Base-by-base conservation (phyloP, 1,140 invertebrate genomes). In the Chlorops oryzae region DNA sequence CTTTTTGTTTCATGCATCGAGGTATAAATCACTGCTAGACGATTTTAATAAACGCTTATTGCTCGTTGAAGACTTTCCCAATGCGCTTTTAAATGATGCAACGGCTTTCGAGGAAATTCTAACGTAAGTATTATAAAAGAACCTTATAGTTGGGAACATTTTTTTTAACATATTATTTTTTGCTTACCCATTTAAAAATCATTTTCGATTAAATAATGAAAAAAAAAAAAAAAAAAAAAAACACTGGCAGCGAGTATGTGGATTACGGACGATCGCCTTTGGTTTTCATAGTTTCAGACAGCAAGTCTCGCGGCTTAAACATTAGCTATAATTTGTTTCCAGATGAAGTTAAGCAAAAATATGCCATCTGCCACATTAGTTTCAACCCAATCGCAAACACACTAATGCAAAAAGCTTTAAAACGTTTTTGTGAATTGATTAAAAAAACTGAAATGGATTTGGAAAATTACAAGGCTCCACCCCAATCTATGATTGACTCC, bases 61-160 rank as follows among this genome's bases (percentile, higher is more conserved):
- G 24, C 62, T 88, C 0, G 78, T 88, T 3, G 85, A 88, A 72
- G 86, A 88, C 67, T 80, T 87, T 63, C 86, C 85, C n/a, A 86
- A 87, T 73, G 71, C 78, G 12, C 80, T 84, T 59, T 46, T 82
- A 1, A 77, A 77, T 47, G 78, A 81, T 52, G 76, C 78, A 21
- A 67, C 77, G 50, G 74, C 77, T 48, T 86, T 88, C 65, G 64
- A 75, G 47, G 65, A 77, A 45, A 62, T 87, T 46, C 66, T 88
- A 44, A 74, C 81, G 85, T 86, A 75, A 78, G 78, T 75, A 41
- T 40, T n/a, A n/a, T n/a, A n/a, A 23, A 12, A 24, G 18, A 21
- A 15, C 24, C 20, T 47, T 38, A 49, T 47, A 44, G 10, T 38
- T 27, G 32, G 22, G 21, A 10, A 17, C 4, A n/a, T 12, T 44